These are phyloP conservation scores for Brachionus paranguensis DNA, from an alignment of 1,140 invertebrate species.

Conservation along the genomic window DNA sequence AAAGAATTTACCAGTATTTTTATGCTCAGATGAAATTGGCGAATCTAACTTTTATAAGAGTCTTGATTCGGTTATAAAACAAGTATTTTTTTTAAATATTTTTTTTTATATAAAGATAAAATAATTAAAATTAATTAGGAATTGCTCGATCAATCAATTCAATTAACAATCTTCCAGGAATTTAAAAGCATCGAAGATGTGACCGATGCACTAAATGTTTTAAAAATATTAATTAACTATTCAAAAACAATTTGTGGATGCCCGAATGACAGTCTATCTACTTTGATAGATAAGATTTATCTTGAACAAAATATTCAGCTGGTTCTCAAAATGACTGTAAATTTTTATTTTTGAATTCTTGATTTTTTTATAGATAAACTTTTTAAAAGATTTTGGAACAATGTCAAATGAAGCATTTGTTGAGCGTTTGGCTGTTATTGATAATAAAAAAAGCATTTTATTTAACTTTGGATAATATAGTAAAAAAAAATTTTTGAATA, in stretches of 20 bases:
- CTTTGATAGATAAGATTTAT: neutral
- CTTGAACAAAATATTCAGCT: neutral
- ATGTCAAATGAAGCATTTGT: slow-evolving; percentile 3
- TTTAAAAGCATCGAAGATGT: neutral
- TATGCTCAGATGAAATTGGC: neutral
- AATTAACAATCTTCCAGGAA: neutral
- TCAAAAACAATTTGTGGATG: neutral
- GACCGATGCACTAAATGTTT: neutral
- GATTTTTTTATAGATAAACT: neutral
- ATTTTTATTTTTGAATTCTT: neutral
- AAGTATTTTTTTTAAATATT: neutral
- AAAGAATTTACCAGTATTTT: neutral
- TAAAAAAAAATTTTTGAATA: no score
- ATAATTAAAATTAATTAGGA: neutral
- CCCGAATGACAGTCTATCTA: neutral
- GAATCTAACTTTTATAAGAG: neutral
- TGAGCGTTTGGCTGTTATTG: neutral
- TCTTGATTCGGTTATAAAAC: neutral
- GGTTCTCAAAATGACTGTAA: neutral
- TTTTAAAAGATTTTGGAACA: neutral
- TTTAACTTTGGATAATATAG: neutral
- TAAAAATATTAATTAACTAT: slow-evolving; percentile 14
- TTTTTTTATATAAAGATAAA: neutral
- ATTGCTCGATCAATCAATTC: neutral
- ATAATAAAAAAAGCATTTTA: neutral